Evolutionary conservation across 2,113 vertebrate genomes (phyloP), one percentile per base, ranked within the genome.

Genomic region (Ramphastos sulfuratus): DNA sequence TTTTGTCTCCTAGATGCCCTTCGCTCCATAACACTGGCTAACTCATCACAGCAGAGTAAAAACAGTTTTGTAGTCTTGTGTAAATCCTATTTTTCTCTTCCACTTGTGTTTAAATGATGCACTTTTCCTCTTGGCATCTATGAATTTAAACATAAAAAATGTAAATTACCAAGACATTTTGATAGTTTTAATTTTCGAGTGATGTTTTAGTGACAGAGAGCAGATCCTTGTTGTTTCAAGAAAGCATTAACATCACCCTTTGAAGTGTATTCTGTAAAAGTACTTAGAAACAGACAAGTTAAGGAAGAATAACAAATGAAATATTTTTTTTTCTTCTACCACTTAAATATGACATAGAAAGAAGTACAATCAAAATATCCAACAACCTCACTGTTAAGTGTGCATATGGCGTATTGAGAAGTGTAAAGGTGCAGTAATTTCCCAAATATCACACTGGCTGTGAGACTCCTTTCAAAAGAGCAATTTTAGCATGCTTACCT

Each of bases 381-480:
- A 60, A 6, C 37, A 30, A 8, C 15, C 4, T 39, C 23, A 23
- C 16, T 42, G 12, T 6, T 15, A 15, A 54, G 35, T 15, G 3
- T 9, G 8, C 16, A 52, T 4, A 18, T 61, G 63, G 25, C 19
- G 72, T 48, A 18, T 3, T 14, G 18, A 58, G 46, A 71, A 27
- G 8, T 20, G 46, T 64, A 33, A 60, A 48, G 16, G 16, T 21
- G 4, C 44, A 30, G 25, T 5, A 42, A 50, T 15, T 12, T 11
- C 6, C 21, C 27, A 28, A 21, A 7, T 18, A 54, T 14, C 2
- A 31, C 9, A 20, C 7, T 0, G 1, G 17, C 12, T 14, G 25
- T 6, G 15, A 8, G 6, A 66, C 15, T 67, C 25, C 19, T 78
- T n/a, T 25, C 15, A 25, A 55, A 72, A 28, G 7, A 39, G 14